These are phyloP conservation scores for Esox lucius DNA, from an alignment of 2,797 vertebrate genomes.

Conservation along the genomic window DNA sequence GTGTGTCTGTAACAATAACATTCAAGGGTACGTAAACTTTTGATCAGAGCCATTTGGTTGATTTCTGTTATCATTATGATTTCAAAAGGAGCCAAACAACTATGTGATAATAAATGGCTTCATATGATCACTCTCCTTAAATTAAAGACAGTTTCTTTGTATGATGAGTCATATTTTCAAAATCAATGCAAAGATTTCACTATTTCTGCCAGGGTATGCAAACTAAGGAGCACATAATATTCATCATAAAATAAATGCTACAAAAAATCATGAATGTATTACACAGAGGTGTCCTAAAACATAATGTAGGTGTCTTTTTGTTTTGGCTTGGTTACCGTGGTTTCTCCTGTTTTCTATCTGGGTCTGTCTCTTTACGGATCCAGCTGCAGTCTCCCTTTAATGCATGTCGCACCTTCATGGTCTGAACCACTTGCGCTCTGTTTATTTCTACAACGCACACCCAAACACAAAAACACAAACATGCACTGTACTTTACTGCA, in stretches of 20 bases:
- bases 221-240: too few species aligned
- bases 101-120: too few species aligned
- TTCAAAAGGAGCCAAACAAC: too few species aligned
- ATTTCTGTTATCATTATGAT: too few species aligned
- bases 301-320: neutral
- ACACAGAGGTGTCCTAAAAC: neutral
- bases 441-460: conserved; percentile 33
- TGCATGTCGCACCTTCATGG: conserved; percentile 45
- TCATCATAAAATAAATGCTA: neutral
- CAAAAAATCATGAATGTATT: neutral
- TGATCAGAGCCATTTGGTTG: too few species aligned
- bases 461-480: neutral
- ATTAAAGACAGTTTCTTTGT: too few species aligned
- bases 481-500: neutral
- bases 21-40: too few species aligned
- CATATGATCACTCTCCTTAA: too few species aligned
- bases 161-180: too few species aligned
- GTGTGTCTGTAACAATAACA: too few species aligned
- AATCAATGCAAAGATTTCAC: too few species aligned
- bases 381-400: conserved; percentile 64
- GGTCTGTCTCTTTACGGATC: conserved; percentile 48
- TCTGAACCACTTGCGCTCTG: conserved; percentile 51
- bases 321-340: conserved; percentile 29
- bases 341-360: conserved; percentile 10
- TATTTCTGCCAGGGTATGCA: too few species aligned